These are phyloP conservation scores for Lycocorax pyrrhopterus DNA, from an alignment of 2,113 vertebrate genomes.

Conservation along the genomic window DNA sequence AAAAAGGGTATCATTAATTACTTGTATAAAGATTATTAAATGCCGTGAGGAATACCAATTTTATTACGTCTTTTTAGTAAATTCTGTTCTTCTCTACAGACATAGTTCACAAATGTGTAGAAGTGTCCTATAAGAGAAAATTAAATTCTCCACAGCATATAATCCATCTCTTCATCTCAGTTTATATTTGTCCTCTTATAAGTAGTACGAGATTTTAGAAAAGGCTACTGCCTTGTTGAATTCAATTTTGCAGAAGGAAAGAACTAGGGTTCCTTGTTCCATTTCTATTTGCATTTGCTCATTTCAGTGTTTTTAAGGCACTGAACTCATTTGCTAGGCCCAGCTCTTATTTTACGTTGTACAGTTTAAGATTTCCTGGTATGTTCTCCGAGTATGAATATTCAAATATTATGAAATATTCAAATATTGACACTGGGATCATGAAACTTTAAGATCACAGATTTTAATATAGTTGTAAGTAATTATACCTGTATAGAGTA, in stretches of 20 bases:
- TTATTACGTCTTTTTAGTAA: neutral
- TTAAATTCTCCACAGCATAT: neutral
- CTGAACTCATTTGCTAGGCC: neutral
- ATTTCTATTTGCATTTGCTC: neutral
- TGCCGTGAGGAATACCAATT: neutral
- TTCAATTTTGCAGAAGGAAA: neutral
- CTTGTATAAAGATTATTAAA: neutral
- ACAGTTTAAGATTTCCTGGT: neutral
- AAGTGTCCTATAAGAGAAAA: neutral
- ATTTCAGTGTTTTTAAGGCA: neutral
- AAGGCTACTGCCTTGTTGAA: neutral
- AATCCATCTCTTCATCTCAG: neutral
- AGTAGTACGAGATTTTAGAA: neutral
- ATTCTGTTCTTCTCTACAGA: neutral
- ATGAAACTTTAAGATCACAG: neutral
- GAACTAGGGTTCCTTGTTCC: neutral
- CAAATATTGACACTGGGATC: neutral
- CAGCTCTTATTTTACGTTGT: neutral
- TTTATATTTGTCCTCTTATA: neutral
- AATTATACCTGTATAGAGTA: neutral
- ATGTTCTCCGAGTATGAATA: neutral
- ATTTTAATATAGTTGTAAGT: neutral
- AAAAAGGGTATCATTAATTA: neutral
- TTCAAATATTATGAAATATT: neutral
- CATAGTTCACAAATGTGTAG: neutral